These are phyloP conservation scores for Malaclemys terrapin DNA, from an alignment of 2,113 vertebrate species.

Conservation along the genomic window DNA sequence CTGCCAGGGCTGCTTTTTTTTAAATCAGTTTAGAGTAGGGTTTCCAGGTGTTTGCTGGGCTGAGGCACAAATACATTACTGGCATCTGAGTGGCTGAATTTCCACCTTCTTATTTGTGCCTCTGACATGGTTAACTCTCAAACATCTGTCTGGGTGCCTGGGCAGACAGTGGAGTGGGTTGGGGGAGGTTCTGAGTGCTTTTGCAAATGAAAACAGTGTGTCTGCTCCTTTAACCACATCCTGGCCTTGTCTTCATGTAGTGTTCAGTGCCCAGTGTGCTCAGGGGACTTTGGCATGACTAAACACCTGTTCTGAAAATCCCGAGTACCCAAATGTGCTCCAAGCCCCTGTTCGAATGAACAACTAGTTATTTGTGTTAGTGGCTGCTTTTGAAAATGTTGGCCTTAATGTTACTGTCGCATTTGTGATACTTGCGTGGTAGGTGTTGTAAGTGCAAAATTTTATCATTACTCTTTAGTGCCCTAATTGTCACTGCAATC, in stretches of 20 bases:
- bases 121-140: conserved; percentile 42
- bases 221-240: conserved; percentile 32
- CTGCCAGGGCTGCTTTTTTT: neutral
- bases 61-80: neutral
- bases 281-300: conserved; percentile 37
- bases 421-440: neutral
- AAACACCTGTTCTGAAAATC: conserved; percentile 60
- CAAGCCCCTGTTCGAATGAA: neutral
- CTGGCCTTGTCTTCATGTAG: neutral
- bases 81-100: conserved; percentile 21
- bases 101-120: neutral
- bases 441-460: conserved; percentile 63
- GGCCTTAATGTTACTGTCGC: neutral
- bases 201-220: conserved; percentile 19
- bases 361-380: neutral
- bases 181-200: conserved; percentile 15
- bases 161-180: neutral
- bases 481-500: conserved; percentile 23
- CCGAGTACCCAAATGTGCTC: neutral
- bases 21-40: neutral
- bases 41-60: neutral
- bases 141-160: conserved; percentile 39
- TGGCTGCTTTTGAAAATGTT: conserved; percentile 24
- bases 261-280: conserved; percentile 33
- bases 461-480: conserved; percentile 52